phyloP scores from a whole-genome alignment of 2,113 vertebrate species.

The Dipodomys merriami region DNA sequence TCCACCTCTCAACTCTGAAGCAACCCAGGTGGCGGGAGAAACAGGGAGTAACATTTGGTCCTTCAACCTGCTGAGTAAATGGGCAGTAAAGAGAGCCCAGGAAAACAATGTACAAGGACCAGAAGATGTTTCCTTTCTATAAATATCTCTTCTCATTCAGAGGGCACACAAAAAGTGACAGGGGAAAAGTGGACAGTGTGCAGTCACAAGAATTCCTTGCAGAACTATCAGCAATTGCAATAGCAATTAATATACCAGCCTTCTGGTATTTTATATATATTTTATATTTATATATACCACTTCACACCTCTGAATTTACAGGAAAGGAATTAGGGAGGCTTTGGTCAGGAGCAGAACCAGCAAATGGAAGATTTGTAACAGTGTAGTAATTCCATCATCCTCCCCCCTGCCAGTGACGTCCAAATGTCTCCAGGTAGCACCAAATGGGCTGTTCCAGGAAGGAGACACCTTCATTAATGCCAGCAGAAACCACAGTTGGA shows the following conservation, averaged over 20 bases:
- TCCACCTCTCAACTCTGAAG: not conserved
- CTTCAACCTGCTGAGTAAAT: not conserved
- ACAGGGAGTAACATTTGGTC: not conserved
- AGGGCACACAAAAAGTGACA: not conserved
- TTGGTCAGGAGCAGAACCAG: not conserved
- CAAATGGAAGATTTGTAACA: not conserved
- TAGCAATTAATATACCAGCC: not conserved
- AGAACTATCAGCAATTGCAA: not conserved
- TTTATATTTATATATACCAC: too few species aligned
- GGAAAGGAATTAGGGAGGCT: not conserved
- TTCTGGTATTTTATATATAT: not conserved
- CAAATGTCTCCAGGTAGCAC: too few species aligned
- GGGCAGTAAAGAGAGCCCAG: too few species aligned
- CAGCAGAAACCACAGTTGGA: not conserved
- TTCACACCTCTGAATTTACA: not conserved
- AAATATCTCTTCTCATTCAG: not conserved
- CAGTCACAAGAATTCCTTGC: not conserved
- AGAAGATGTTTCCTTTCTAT: not conserved
- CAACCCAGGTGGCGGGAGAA: not conserved
- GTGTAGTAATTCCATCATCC: not conserved
- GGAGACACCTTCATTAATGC: not conserved
- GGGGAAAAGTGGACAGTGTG: not conserved
- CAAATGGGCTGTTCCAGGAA: not conserved
- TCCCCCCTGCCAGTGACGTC: not conserved
- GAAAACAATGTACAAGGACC: accelerated